These are phyloP conservation scores for Metridium senile DNA, from an alignment of 92 coral and sea anemone species.

Conservation along the genomic window DNA sequence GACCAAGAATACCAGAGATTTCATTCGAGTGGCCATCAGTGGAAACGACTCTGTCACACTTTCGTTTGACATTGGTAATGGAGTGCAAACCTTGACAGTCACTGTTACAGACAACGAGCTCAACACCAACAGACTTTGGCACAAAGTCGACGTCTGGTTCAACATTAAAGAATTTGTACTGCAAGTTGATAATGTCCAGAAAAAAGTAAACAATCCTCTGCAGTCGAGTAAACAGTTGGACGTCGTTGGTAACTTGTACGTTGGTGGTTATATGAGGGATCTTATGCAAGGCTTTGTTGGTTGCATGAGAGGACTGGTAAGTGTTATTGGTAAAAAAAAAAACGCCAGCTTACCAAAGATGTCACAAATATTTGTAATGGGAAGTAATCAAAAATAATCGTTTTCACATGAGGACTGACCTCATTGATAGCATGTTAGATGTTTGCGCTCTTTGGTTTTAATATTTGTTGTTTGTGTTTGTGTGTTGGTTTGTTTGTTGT, in stretches of 20 bases:
- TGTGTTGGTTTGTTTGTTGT: not conserved
- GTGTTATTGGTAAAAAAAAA: constrained; percentile 1
- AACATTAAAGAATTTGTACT: constrained; percentile 74
- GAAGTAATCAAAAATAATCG: no score
- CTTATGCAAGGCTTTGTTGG: constrained; percentile 77
- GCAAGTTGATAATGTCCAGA: constrained; percentile 42
- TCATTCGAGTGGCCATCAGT: constrained; percentile 53
- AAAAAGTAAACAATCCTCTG: constrained; percentile 34
- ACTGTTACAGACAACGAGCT: constrained; percentile 24
- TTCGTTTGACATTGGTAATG: constrained; percentile 66
- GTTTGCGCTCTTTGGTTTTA: no score
- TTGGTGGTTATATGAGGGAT: constrained; percentile 68
- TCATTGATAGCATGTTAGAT: no score
- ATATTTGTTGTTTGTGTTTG: no score
- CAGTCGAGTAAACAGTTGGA: constrained; percentile 63
- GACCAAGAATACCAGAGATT: constrained; percentile 58
- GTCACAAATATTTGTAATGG: no score
- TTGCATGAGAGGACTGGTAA: constrained; percentile 82
- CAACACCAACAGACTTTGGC: constrained; percentile 70
- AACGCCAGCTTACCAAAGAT: no score
- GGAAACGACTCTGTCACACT: constrained; percentile 59
- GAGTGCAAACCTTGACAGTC: constrained; percentile 29
- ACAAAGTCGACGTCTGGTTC: constrained; percentile 61
- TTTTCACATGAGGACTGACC: no score
- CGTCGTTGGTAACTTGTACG: constrained; percentile 41